Base-by-base conservation (phyloP, 2,797 vertebrate species). In the Phoeniculus purpureus region DNA sequence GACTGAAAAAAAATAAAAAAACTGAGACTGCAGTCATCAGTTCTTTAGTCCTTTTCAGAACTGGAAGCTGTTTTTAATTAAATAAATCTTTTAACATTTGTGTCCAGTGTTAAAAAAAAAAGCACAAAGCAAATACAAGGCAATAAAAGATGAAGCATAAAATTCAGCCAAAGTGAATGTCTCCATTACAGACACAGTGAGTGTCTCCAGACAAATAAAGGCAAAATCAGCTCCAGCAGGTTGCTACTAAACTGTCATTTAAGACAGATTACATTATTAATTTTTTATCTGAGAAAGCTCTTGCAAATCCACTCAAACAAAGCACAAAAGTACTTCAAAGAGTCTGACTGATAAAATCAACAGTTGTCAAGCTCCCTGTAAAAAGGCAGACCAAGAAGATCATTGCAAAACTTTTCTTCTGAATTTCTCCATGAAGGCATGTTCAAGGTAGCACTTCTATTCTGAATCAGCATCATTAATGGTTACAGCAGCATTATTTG, bases 351-450 rank as follows among this genome's bases (percentile, higher is more conserved):
- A 87, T 32, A 89, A 82, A 89, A 86, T 54, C 43, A 85, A 90
- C 88, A 60, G 15, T 64, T 86, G 68, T 26, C 75, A 88, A 93
- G 18, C 65, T 75, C 86, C 64, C 84, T 55, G 61, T 81, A 74
- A 51, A 93, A 59, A 70, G 47, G 12, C 7, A 76, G 5, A 40
- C 15, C 77, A 31, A 64, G 89, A 82, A 77, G n/a, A n/a, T n/a
- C 19, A 20, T 3, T 31, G 12, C 22, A 68, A 50, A 32, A 5
- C 13, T 78, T 59, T 23, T 50, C 58, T 32, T 80, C 54, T 58
- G 29, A 78, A n/a, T 72, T 87, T 82, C 22, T 8, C 76, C 51
- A 21, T 2, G 8, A 71, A 74, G 21, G 12, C 9, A 7, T 0
- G 3, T 13, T 77, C 75, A 92, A 71, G 65, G 79, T 65, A 78